Percentiles rank a stretch among this genome's conserved stretches.
Evolutionary conservation across 2,888 invertebrate genomes (phyloP).

Genomic region (Lysandra coridon): DNA sequence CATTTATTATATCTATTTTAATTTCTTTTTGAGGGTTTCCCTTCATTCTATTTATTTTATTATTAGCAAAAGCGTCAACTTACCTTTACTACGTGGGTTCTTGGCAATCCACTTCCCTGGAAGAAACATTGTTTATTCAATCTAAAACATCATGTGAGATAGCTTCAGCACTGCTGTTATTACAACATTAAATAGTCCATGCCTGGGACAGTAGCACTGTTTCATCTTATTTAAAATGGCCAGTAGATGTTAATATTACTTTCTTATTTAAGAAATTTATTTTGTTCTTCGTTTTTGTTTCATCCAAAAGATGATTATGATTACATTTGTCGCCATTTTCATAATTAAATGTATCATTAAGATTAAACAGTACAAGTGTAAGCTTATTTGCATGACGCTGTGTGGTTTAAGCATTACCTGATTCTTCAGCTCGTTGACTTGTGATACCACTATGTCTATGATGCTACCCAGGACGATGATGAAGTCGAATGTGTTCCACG

Average conservation of each 20-base stretch:
- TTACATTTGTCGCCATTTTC: neutral
- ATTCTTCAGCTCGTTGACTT: conserved; percentile 92
- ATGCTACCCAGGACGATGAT: conserved; percentile 98
- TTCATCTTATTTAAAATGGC: conserved; percentile 49
- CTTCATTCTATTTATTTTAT: neutral
- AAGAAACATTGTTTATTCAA: conserved; percentile 64
- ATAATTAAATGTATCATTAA: neutral
- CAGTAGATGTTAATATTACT: neutral
- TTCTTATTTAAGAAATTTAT: neutral
- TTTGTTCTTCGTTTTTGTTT: neutral
- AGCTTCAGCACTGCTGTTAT: conserved; percentile 52
- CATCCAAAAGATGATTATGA: too few species aligned
- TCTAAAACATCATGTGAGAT: conserved; percentile 41
- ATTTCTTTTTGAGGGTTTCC: neutral
- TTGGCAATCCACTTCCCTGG: conserved; percentile 73
- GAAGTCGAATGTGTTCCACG: conserved; percentile 99
- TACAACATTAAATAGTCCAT: conserved; percentile 71
- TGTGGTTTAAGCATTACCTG: conserved; percentile 60
- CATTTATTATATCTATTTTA: neutral
- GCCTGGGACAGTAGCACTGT: conserved; percentile 70
- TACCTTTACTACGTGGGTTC: conserved; percentile 72
- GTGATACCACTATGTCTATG: conserved; percentile 97
- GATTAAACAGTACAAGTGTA: conserved; percentile 43
- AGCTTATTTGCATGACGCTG: conserved; percentile 37
- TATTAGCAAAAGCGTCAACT: conserved; percentile 54